These are phyloP conservation scores for Gryllus bimaculatus DNA, from an alignment of 1,140 invertebrate genomes.

Conservation along the genomic window DNA sequence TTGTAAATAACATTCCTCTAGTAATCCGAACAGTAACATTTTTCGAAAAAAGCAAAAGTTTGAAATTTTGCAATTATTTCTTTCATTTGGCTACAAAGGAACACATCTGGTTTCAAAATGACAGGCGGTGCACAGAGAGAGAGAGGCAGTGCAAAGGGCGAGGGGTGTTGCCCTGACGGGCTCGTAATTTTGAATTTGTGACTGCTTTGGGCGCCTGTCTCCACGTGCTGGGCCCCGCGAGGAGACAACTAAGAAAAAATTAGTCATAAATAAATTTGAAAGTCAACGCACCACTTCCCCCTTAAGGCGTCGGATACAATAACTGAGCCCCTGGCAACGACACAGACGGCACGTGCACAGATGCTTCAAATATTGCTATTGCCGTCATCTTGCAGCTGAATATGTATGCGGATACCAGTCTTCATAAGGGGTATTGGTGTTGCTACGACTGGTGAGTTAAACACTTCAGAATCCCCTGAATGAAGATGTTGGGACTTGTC, in stretches of 20 bases:
- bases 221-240: background rate
- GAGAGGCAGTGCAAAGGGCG: background rate
- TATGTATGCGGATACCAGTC: background rate
- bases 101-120: no score
- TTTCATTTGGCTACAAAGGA: no score
- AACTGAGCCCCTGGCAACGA: background rate
- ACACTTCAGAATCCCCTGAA: no score
- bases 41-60: no score
- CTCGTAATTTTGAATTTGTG: conserved; percentile 1
- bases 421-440: no score
- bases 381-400: background rate
- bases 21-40: no score
- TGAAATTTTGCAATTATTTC: no score
- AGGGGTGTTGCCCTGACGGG: background rate
- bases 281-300: background rate
- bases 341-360: background rate
- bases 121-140: no score
- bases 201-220: background rate
- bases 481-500: no score
- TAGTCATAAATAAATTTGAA: background rate
- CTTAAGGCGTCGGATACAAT: background rate
- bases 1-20: no score
- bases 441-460: no score
- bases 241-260: background rate
- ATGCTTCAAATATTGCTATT: background rate